phyloP scores from a whole-genome alignment of 2,888 invertebrate genomes.

The Therioaphis trifolii region DNA sequence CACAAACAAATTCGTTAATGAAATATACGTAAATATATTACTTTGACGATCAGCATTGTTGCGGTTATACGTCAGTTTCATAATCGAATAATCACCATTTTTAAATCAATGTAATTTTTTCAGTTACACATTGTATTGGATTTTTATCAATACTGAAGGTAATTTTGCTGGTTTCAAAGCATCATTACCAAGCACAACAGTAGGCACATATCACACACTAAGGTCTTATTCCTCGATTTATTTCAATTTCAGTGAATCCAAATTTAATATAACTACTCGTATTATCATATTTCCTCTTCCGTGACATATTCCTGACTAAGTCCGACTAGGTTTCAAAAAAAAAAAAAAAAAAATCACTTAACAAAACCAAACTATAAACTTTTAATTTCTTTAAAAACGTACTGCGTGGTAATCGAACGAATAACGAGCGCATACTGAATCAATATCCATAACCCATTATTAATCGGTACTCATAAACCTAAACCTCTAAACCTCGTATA shows the following conservation, averaged over 20 bases:
- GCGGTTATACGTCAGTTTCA: too few relatives aligned
- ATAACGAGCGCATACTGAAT: slow-evolving; percentile 13
- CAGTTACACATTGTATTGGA: too few relatives aligned
- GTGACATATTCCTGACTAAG: slow-evolving; percentile 5
- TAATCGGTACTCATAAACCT: too few relatives aligned
- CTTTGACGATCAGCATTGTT: too few relatives aligned
- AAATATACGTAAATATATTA: too few relatives aligned
- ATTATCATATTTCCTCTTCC: slow-evolving; percentile 41
- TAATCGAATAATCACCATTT: too few relatives aligned
- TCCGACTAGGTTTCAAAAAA: background rate
- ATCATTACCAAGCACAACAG: slow-evolving; percentile 66
- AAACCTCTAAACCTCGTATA: too few relatives aligned
- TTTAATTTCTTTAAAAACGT: background rate
- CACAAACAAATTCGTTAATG: too few relatives aligned
- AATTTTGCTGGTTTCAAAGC: slow-evolving; percentile 65
- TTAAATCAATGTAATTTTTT: too few relatives aligned
- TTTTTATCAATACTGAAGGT: too few relatives aligned
- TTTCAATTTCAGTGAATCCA: slow-evolving; percentile 37
- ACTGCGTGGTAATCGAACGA: slow-evolving; percentile 2
- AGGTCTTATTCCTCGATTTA: slow-evolving; percentile 34
- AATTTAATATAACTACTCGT: slow-evolving; percentile 46
- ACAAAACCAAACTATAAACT: slow-evolving; percentile 12
- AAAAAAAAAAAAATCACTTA: background rate
- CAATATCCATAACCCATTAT: background rate
- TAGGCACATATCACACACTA: slow-evolving; percentile 58